Base-by-base conservation (phyloP, 2,113 vertebrate genomes). In the Myrmecobius fasciatus region DNA sequence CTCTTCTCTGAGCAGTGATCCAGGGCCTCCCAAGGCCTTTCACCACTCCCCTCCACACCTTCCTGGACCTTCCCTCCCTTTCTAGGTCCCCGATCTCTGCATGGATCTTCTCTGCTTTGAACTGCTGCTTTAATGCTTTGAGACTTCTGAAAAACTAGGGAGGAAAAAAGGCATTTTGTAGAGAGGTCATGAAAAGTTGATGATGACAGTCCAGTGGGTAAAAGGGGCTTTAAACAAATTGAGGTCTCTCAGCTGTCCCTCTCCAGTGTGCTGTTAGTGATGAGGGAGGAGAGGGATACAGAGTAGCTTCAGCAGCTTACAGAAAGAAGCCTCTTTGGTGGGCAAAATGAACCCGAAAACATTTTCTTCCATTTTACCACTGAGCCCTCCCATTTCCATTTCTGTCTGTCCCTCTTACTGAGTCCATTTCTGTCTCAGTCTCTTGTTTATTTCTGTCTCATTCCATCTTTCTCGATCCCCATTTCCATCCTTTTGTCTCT, bases 141-240 rank as follows among this genome's bases (percentile, higher is more conserved):
- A 93, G 96, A 95, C 0, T 60, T 97, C 98, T 97, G 95, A 95
- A 96, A n/a, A 96, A 93, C 1, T 52, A 91, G 22, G 94, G 17
- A 36, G 91, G 93, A 94, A n/a, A 53, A 24, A 53, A 97, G 43
- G 22, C 17, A 11, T 11, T 94, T 96, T 95, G 96, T 92, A 95
- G 96, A 98, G 98, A 98, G 97, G 98, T 97, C 96, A 91, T 95
- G 96, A 97, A 97, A 98, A 98, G 52, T 94, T 88, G 51, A 67
- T 96, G 97, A 97, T 98, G 98, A 97, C 93, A 98, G 98, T 93
- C 97, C 26, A 8, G 93, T 0, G 97, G 97, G 98, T 97, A 98
- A 97, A 98, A 98, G 98, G 97, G 98, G 98, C 98, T 97, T 98
- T 98, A 97, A 91, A 96, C 96, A 98, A 98, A 98, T 98, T 98